These are phyloP conservation scores for Cordylochernes scorpioides DNA, from an alignment of 2,888 invertebrate genomes.

Conservation along the genomic window DNA sequence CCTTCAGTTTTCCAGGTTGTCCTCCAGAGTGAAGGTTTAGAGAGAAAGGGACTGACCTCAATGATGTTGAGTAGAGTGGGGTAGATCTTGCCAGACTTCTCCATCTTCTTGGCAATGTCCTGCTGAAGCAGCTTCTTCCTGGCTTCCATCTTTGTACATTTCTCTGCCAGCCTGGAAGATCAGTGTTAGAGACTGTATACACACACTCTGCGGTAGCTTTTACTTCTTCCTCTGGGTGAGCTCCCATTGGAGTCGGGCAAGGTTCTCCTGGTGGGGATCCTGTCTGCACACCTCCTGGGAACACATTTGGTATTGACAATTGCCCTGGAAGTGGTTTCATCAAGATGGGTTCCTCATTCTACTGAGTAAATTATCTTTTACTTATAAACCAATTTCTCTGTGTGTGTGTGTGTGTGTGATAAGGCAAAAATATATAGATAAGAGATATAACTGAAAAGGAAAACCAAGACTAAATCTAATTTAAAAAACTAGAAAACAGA, in stretches of 20 bases:
- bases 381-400: no score
- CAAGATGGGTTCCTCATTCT: no score
- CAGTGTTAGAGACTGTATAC: neutral
- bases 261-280: constrained; percentile 47
- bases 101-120: constrained; percentile 43
- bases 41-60: no score
- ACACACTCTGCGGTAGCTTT: constrained; percentile 3
- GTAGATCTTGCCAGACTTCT: constrained; percentile 47
- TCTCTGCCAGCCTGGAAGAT: constrained; percentile 31
- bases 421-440: no score
- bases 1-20: no score
- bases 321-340: no score
- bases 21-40: neutral
- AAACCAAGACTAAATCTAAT: no score
- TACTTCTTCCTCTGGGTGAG: constrained; percentile 51
- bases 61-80: constrained; percentile 45
- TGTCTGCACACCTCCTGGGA: constrained; percentile 35
- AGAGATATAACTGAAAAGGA: no score
- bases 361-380: no score
- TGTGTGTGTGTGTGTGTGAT: no score
- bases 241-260: constrained; percentile 75
- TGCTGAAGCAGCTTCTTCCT: constrained; percentile 46
- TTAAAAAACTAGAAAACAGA: no score
- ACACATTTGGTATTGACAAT: no score
- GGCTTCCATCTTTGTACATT: constrained; percentile 43